Evolutionary conservation across 2,888 invertebrate genomes (phyloP).

Genomic region (Aphodius sticticus): DNA sequence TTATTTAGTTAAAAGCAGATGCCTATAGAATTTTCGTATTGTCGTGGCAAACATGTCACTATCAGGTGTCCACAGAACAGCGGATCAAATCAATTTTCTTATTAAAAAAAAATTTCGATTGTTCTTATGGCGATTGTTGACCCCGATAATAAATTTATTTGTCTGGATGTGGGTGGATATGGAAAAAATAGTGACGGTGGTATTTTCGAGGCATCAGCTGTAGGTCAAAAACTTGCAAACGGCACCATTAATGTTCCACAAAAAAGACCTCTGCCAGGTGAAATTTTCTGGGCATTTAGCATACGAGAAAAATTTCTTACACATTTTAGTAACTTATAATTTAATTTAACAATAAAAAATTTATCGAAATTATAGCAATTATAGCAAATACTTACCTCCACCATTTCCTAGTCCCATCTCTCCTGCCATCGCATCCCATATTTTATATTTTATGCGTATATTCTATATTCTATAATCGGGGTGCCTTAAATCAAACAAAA

Average conservation of each 20-base stretch:
- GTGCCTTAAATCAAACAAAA: no score
- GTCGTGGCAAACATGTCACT: not conserved
- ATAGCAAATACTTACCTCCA: no score
- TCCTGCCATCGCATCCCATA: no score
- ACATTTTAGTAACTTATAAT: no score
- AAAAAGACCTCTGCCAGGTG: slow-evolving; percentile 1
- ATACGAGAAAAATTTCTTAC: no score
- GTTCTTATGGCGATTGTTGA: slow-evolving; percentile 16
- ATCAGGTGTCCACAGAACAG: slow-evolving; percentile 14
- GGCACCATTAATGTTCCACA: slow-evolving; percentile 5
- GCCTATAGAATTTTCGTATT: no score
- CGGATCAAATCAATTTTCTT: slow-evolving; percentile 14
- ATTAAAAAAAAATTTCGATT: slow-evolving; percentile 7
- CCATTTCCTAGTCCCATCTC: no score
- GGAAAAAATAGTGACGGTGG: slow-evolving; percentile 25
- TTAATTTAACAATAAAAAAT: no score
- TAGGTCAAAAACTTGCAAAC: slow-evolving; percentile 20
- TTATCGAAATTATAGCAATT: no score
- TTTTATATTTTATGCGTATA: no score
- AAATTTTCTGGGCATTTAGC: not conserved
- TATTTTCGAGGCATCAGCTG: slow-evolving; percentile 15
- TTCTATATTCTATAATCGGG: no score
- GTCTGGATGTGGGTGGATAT: slow-evolving; percentile 13
- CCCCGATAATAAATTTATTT: slow-evolving; percentile 15
- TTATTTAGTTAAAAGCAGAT: no score